phyloP scores from a whole-genome alignment of 2,888 invertebrate genomes.

The Ectropis crepuscularia region DNA sequence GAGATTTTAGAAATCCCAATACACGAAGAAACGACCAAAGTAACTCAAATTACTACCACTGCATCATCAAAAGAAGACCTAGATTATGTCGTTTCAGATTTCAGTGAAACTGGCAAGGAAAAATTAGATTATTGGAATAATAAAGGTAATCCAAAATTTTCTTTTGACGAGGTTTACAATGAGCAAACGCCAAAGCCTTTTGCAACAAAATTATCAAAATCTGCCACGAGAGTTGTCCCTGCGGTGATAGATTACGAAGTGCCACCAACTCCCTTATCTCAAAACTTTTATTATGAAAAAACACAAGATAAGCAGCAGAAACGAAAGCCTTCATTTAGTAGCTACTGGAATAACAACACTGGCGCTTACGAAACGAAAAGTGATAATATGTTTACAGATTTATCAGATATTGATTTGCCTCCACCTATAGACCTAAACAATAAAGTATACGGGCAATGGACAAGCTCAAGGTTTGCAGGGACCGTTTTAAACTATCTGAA shows the following conservation, averaged over 20 bases:
- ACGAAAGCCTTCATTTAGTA: slow-evolving; percentile 35
- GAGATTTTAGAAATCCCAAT: slow-evolving; percentile 55
- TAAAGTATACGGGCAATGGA: slow-evolving; percentile 72
- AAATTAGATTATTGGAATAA: slow-evolving; percentile 58
- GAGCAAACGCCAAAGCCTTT: slow-evolving; percentile 30
- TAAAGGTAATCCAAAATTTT: slow-evolving; percentile 48
- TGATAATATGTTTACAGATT: slow-evolving; percentile 40
- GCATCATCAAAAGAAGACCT: slow-evolving; percentile 54
- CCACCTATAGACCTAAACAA: slow-evolving; percentile 57
- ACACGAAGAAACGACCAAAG: slow-evolving; percentile 43
- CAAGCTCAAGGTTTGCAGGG: slow-evolving; percentile 69
- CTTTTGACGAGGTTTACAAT: slow-evolving; percentile 49
- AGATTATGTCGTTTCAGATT: slow-evolving; percentile 43
- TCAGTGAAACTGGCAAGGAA: slow-evolving; percentile 40
- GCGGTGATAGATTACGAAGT: slow-evolving; percentile 65
- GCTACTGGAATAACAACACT: slow-evolving; percentile 43
- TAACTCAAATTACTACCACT: slow-evolving; percentile 29
- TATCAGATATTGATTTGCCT: slow-evolving; percentile 63
- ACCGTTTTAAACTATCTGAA: slow-evolving; percentile 73
- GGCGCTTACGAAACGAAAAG: slow-evolving; percentile 16
- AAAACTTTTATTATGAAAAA: slow-evolving; percentile 43
- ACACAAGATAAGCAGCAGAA: slow-evolving; percentile 29
- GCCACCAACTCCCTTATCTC: slow-evolving; percentile 56
- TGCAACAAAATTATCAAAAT: slow-evolving; percentile 36
- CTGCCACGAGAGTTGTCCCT: slow-evolving; percentile 46